Evolutionary conservation across 2,888 invertebrate species (phyloP).

Genomic region (Tetragnatha montana): DNA sequence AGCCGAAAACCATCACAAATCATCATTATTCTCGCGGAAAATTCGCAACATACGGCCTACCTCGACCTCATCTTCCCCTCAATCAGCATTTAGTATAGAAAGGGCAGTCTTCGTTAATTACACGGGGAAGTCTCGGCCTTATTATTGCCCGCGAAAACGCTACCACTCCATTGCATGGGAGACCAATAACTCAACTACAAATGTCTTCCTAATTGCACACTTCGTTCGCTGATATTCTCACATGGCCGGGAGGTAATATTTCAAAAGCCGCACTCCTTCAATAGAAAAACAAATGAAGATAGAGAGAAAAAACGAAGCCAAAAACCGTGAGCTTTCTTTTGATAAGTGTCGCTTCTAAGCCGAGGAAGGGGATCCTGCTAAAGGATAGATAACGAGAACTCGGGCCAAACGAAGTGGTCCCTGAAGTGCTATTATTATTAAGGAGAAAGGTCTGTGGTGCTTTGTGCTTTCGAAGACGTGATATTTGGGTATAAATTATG

Average conservation of each 20-base stretch:
- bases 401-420: slow-evolving; percentile 11
- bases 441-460: not conserved
- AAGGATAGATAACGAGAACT: slow-evolving; percentile 24
- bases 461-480: not conserved
- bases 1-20: too few relatives aligned
- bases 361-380: slow-evolving; percentile 12
- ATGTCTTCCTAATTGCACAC: slow-evolving; percentile 7
- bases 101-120: not conserved
- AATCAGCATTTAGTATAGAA: too few relatives aligned
- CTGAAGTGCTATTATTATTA: slow-evolving; percentile 11
- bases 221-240: not conserved
- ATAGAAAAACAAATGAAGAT: not conserved
- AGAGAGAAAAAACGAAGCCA: not conserved
- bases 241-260: not conserved
- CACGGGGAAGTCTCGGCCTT: not conserved
- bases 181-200: slow-evolving; percentile 26
- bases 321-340: slow-evolving; percentile 24
- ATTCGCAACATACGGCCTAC: too few relatives aligned
- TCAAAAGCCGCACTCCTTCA: slow-evolving; percentile 7
- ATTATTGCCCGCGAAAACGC: not conserved
- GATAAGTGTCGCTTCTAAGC: slow-evolving; percentile 16
- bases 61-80: too few relatives aligned
- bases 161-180: not conserved
- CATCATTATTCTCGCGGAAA: too few relatives aligned
- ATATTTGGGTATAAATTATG: slow-evolving; percentile 1